Evolutionary conservation across 1,140 invertebrate genomes (phyloP), one percentile per base, ranked within the genome.

Genomic region (Brachionus paranguensis): DNA sequence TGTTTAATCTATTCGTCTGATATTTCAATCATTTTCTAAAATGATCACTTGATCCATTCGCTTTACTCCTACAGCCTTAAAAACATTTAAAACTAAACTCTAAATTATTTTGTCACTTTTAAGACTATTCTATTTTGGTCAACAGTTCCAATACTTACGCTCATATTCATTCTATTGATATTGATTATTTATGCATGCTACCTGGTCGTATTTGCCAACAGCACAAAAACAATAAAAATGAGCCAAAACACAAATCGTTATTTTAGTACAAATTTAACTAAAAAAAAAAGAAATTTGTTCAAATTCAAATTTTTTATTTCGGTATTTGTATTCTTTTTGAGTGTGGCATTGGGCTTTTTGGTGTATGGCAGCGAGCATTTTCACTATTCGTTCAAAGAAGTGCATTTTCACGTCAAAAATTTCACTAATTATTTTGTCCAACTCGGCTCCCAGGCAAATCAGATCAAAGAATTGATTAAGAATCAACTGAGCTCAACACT

Each of bases 51-150:
- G 5, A 37, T 37, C 5, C 5, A 33, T 24, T 5, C 29, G 3
- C 29, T 33, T 33, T 33, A 33, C 0, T 37, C 33, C 0, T 37
- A 37, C 33, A 37, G 0, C 33, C 33, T 37, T 37, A 6, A 37
- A 33, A 37, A 33, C 29, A 33, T 33, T 33, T 2, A 33, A 3
- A 33, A 33, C 5, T 33, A 33, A 33, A 74, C 37, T 64, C 33
- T 37, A 37, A 37, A 37, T 37, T 37, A 37, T 37, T 81, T 68
- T 81, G 29, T 45, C 33, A 43, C 12, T 24, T 81, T 81, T 81
- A 43, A 81, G 78, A 81, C 78, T 37, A 81, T 81, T 17, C 41
- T 81, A 14, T 81, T 81, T 37, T 81, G 78, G 78, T 60, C 78
- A 10, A 81, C 78, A 81, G 78, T 81, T 10, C 78, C 78, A 60